Base-by-base conservation (phyloP, 2,888 invertebrate genomes). In the Tortrix viridana region DNA sequence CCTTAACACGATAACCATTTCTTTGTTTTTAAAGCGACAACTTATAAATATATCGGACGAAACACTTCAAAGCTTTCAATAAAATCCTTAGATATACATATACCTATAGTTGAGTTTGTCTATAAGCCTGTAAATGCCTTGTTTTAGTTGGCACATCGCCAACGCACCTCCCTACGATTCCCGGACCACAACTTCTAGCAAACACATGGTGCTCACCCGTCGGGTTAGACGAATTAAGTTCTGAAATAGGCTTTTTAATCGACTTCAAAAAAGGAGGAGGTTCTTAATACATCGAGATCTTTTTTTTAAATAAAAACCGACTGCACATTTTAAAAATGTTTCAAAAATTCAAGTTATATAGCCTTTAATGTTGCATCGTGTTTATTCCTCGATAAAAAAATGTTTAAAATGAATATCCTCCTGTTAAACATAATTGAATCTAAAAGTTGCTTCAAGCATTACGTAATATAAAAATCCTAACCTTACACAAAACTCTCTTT, bases 401-500 rank as follows among this genome's bases (percentile, higher is more conserved):
- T n/a, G n/a, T n/a, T n/a, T n/a, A n/a, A n/a, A n/a, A n/a, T n/a
- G n/a, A n/a, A n/a, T n/a, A n/a, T n/a, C n/a, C n/a, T n/a, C n/a
- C n/a, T n/a, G n/a, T n/a, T n/a, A n/a, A n/a, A n/a, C n/a, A n/a
- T n/a, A n/a, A n/a, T n/a, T n/a, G 32, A 22, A 4, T 41, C 49
- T n/a, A 50, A 52, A 56, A 62, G 56, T 57, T 38, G 23, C 23
- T n/a, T 57, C 56, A 23, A 46, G 23, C n/a, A 5, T 41, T 41
- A 20, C 12, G 12, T 32, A 12, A 57, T 57, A 56, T 38, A 52
- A 52, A 63, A 63, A 47, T 3, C 65, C 48, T 32, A 32, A 12
- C 12, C 32, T 66, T 71, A 92, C 69, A 92, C 92, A 75, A 92
- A 92, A 86, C 92, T 92, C 67, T 92, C 92, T 71, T 92, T 92